Conservation (phyloP, 2,113 vertebrate species). For the Bucco capensis region DNA sequence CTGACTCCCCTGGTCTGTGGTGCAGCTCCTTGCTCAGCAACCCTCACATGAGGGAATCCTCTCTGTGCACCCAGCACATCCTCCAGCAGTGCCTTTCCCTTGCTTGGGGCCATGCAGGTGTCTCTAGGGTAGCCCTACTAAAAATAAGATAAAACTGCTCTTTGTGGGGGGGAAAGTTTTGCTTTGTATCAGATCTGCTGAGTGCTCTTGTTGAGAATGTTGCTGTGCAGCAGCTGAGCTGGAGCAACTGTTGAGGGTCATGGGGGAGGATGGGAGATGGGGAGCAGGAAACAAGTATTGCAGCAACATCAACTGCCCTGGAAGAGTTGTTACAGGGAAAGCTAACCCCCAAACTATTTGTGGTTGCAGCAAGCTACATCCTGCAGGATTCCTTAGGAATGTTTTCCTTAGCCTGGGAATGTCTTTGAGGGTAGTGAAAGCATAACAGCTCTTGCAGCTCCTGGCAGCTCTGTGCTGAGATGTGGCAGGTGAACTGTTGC, state of each 20-base stretch:
- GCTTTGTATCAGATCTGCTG: fast-evolving
- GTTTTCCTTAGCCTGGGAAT: neutral
- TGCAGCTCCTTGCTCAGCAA: neutral
- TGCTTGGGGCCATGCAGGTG: neutral
- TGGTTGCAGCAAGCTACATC: neutral
- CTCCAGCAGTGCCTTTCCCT: neutral
- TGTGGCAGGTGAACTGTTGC: neutral
- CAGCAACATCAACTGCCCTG: neutral
- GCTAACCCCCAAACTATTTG: neutral
- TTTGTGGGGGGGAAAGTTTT: neutral
- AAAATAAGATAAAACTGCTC: neutral
- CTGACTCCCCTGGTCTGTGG: neutral
- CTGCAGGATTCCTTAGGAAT: neutral
- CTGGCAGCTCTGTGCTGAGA: neutral
- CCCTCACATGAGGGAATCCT: neutral
- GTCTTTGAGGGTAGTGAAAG: neutral
- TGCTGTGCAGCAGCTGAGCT: neutral
- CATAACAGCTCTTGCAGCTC: neutral
- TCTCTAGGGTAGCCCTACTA: fast-evolving
- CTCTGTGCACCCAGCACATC: fast-evolving
- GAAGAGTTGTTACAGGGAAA: neutral
- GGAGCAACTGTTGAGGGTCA: fast-evolving
- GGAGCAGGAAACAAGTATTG: neutral
- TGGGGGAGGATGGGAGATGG: neutral
- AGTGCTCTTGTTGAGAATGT: neutral